A percentile compares a stretch with the other conserved stretches of the same genome.
Conservation (phyloP, 2,113 vertebrate genomes). For the Mustelus asterias region DNA sequence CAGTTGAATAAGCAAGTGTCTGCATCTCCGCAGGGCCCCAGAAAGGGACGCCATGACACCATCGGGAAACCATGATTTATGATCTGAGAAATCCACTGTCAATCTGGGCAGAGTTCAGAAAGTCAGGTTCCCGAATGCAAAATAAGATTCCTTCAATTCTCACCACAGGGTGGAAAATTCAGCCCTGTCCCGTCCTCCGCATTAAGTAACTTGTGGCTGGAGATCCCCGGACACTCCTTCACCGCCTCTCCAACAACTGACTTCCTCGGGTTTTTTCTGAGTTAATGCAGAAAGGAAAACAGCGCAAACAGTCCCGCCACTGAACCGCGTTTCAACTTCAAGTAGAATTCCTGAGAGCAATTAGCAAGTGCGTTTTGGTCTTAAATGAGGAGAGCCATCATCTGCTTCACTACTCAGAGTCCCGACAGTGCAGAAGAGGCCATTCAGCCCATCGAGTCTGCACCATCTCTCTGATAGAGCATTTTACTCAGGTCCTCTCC, state of each 20-base stretch:
- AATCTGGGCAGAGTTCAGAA: slow-evolving; percentile 51
- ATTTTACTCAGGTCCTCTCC: too few relatives aligned
- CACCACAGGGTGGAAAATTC: slow-evolving; percentile 52
- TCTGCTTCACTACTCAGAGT: slow-evolving; percentile 50
- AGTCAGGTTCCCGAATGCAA: slow-evolving; percentile 48
- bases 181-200: slow-evolving; percentile 45
- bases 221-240: slow-evolving; percentile 36
- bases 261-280: slow-evolving; percentile 61
- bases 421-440: too few relatives aligned
- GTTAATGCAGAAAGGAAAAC: slow-evolving; percentile 64
- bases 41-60: slow-evolving; percentile 46
- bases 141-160: slow-evolving; percentile 51
- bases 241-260: slow-evolving; percentile 44
- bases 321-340: slow-evolving; percentile 63
- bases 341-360: slow-evolving; percentile 58
- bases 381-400: slow-evolving; percentile 49
- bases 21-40: slow-evolving; percentile 43
- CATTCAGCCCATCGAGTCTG: too few relatives aligned
- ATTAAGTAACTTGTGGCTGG: slow-evolving; percentile 44
- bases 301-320: slow-evolving; percentile 54
- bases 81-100: slow-evolving; percentile 53
- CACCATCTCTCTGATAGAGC: too few relatives aligned
- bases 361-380: slow-evolving; percentile 54
- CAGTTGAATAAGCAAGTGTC: slow-evolving; percentile 45
- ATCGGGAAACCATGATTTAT: slow-evolving; percentile 53